Evolutionary conservation across 92 coral and sea anemone genomes (phyloP).

Genomic region (Phenganax marumi): DNA sequence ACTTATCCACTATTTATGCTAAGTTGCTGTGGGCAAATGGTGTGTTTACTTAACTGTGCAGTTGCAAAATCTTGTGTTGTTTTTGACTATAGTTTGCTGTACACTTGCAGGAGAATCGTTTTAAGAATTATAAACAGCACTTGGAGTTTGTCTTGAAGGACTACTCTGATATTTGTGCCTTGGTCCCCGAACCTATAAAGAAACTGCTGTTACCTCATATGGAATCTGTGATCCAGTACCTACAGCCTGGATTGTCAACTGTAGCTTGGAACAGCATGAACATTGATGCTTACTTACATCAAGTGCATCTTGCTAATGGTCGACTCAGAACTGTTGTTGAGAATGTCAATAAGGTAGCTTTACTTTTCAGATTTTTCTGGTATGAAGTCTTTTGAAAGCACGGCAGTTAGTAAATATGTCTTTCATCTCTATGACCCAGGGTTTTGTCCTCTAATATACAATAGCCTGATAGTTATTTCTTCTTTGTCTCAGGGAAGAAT

Average conservation of each 20-base stretch:
- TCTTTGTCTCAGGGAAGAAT: no score
- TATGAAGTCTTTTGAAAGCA: no score
- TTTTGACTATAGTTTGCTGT: no score
- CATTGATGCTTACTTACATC: constrained; percentile 94
- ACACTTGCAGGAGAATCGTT: constrained; percentile 76
- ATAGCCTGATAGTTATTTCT: neutral
- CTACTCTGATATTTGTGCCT: constrained; percentile 75
- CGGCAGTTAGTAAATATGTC: no score
- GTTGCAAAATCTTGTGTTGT: neutral
- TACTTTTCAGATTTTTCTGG: no score
- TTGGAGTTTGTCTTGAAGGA: constrained; percentile 81
- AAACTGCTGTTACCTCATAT: constrained; percentile 85
- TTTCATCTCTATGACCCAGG: no score
- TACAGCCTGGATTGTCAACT: constrained; percentile 88
- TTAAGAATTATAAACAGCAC: constrained; percentile 90
- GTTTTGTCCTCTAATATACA: neutral
- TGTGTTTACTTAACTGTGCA: neutral
- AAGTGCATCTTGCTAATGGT: constrained; percentile 88
- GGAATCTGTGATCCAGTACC: constrained; percentile 90
- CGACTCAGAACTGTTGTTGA: constrained; percentile 79
- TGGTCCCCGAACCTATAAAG: constrained; percentile 71
- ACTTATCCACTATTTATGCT: no score
- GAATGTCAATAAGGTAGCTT: constrained; percentile 56
- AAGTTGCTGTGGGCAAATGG: no score
- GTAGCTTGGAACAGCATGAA: constrained; percentile 98